Base-by-base conservation (phyloP, 2,888 invertebrate genomes). In the Scaeva pyrastri region DNA sequence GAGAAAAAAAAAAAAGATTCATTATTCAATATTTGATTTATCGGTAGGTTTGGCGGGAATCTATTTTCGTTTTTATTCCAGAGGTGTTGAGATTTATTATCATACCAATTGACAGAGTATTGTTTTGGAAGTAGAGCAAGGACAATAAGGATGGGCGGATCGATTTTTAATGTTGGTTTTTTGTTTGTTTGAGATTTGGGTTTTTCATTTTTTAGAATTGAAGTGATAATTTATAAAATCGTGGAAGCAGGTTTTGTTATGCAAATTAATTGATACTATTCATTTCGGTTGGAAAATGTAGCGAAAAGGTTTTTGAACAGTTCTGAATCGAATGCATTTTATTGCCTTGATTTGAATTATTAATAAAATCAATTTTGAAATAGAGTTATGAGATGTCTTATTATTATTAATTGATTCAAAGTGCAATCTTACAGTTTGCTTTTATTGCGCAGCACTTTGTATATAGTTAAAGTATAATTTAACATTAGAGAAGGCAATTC, bases 1-100 rank as follows among this genome's bases (percentile, higher is more conserved):
- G 8, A 31, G 31, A 31, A 31, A n/a, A n/a, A 71, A 31, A 31
- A n/a, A n/a, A 71, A 60, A 62, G 84, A 66, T 66, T 60, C 71
- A 80, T 80, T 79, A 79, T 75, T 80, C 80, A 80, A 84, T 84
- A 66, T 71, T 75, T 84, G 84, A 84, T 84, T 84, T 84, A 84
- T 84, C 50, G 74, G 43, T 52, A 31, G 83, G 62, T 73, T 83
- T 62, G 41, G 68, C 52, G 39, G 72, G 48, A 76, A 71, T 52
- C 16, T 16, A 55, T 26, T 48, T 26, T 31, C 7, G 7, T 39
- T 43, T n/a, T 43, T 31, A 31, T 31, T 31, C 23, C 58, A 55
- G 62, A 70, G 74, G 74, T 74, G 62, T 79, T 74, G 52, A 75
- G 84, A 84, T 84, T 84, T 84, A 84, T 84, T 80, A 45, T 70